Conservation (phyloP, 2,888 invertebrate genomes). For the Ceraclea dissimilis region DNA sequence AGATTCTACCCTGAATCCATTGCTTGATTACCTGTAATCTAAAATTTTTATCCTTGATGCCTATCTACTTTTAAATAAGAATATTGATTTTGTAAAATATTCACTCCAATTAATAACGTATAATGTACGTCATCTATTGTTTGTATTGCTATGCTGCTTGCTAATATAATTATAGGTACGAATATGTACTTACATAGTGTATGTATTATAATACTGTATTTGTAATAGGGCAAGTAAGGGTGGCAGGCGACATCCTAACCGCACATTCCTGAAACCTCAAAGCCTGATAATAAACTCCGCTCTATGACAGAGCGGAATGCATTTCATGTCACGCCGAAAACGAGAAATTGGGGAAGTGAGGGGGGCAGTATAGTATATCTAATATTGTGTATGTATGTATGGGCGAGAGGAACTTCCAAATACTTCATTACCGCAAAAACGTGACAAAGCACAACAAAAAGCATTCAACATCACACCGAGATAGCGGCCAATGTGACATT, state of each 20-base stretch:
- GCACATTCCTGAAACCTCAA: conserved; percentile 22
- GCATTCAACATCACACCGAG: neutral
- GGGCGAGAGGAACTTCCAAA: conserved; percentile 14
- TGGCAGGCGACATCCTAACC: conserved; percentile 4
- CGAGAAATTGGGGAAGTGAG: neutral
- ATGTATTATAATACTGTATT: neutral
- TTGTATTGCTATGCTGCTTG: no score
- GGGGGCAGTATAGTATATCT: neutral
- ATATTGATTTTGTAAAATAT: no score
- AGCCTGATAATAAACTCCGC: conserved; percentile 22
- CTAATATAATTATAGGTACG: no score
- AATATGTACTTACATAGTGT: no score
- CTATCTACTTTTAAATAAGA: no score
- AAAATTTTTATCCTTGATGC: no score
- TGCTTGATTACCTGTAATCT: no score
- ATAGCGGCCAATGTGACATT: neutral
- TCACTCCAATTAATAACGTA: no score
- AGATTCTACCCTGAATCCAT: no score
- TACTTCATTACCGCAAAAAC: conserved; percentile 25
- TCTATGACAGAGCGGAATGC: conserved; percentile 23
- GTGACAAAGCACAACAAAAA: conserved; percentile 18
- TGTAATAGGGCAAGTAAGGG: neutral
- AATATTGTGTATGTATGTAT: neutral
- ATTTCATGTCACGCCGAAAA: conserved; percentile 16
- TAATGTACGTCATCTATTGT: no score